Conservation (phyloP, 2,797 vertebrate genomes). For the Cynopterus sphinx region DNA sequence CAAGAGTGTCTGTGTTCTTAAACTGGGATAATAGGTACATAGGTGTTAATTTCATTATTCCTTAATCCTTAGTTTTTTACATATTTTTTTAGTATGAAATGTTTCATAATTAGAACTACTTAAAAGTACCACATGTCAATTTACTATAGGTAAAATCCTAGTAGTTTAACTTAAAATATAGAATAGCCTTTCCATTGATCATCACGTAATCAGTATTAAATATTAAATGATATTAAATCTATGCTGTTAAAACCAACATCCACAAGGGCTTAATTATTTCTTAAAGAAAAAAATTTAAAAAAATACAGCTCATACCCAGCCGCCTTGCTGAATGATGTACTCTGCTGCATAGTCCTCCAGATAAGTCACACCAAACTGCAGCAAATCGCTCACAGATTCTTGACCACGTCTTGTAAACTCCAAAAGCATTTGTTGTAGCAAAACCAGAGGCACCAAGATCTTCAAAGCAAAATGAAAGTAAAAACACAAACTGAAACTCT, state of each 20-base stretch:
- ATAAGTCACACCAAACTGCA: constrained; percentile 90
- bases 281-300: not conserved
- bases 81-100: not conserved
- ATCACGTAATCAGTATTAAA: not conserved
- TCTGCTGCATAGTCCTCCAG: constrained; percentile 91
- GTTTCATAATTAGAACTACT: not conserved
- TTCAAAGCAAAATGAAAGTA: constrained; percentile 75
- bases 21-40: not conserved
- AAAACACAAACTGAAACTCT: constrained; percentile 22
- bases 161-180: not conserved
- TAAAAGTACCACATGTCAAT: not conserved
- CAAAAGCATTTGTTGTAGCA: constrained; percentile 90
- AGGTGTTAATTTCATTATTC: not conserved
- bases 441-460: constrained; percentile 93
- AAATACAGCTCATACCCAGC: constrained; percentile 90
- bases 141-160: not conserved
- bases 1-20: not conserved
- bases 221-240: not conserved
- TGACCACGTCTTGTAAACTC: constrained; percentile 85
- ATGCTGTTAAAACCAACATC: not conserved
- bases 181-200: not conserved
- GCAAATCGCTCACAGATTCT: constrained; percentile 85
- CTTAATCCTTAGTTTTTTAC: not conserved
- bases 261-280: not conserved
- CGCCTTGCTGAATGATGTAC: constrained; percentile 94